Percentiles rank a stretch among this genome's conserved stretches.
phyloP scores from a whole-genome alignment of 2,888 invertebrate genomes.

The Eristalis intricaria region DNA sequence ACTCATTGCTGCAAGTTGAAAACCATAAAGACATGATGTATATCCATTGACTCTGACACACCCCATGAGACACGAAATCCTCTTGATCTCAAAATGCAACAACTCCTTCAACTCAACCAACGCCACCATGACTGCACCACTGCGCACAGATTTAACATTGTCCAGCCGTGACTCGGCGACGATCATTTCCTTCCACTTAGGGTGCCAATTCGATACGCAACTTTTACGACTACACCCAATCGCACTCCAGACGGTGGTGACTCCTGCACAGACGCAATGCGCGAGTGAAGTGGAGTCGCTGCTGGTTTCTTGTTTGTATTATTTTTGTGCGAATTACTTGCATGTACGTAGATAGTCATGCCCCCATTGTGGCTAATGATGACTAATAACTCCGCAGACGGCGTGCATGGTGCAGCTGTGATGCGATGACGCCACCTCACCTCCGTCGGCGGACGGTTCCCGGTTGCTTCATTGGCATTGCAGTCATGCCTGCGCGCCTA shows the following conservation, averaged over 20 bases:
- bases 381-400: not conserved
- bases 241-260: not conserved
- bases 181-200: not conserved
- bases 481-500: slow-evolving; percentile 25
- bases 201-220: not conserved
- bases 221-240: not conserved
- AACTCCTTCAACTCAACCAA: not conserved
- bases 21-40: not conserved
- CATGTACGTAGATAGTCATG: not conserved
- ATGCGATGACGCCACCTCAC: slow-evolving; percentile 39
- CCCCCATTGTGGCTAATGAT: not conserved
- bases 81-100: not conserved
- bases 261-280: not conserved
- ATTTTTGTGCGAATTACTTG: not conserved
- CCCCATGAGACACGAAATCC: not conserved
- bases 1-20: not conserved
- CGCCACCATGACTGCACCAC: not conserved
- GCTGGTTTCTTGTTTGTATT: not conserved
- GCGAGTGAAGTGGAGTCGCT: not conserved
- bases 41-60: not conserved
- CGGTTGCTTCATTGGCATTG: slow-evolving; percentile 40
- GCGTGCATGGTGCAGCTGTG: slow-evolving; percentile 14
- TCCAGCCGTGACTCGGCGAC: not conserved
- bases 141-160: not conserved
- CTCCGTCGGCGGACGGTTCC: slow-evolving; percentile 1